phyloP scores from a whole-genome alignment of 2,797 vertebrate species.

The Helarctos malayanus region DNA sequence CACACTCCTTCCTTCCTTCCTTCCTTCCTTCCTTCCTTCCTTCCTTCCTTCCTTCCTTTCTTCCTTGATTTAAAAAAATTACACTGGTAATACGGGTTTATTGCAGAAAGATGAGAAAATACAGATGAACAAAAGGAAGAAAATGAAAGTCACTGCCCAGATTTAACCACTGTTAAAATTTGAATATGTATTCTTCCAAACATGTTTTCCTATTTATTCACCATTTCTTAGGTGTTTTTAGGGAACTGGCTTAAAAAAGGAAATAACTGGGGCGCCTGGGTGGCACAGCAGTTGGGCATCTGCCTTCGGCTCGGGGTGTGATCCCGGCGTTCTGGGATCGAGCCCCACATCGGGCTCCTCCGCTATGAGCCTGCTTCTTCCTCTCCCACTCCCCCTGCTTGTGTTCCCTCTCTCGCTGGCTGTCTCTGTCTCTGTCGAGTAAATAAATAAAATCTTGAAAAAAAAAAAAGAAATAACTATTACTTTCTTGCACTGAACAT shows the following conservation, averaged over 20 bases:
- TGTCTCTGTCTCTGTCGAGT: no score
- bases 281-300: no score
- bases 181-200: neutral
- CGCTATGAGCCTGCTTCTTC: no score
- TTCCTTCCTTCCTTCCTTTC: neutral
- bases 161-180: neutral
- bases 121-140: neutral
- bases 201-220: neutral
- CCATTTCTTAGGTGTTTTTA: neutral
- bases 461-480: neutral
- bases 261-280: neutral
- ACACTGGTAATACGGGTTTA: neutral
- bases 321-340: no score
- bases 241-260: neutral
- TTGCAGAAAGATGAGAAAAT: conserved; percentile 2
- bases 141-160: neutral
- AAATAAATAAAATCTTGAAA: no score
- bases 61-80: neutral
- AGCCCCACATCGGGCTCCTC: no score
- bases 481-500: neutral
- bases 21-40: no score
- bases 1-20: no score
- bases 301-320: no score
- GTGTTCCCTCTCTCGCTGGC: no score
- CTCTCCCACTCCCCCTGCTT: no score